These are phyloP conservation scores for Brienomyrus brachyistius DNA, from an alignment of 2,113 vertebrate genomes.

Conservation along the genomic window DNA sequence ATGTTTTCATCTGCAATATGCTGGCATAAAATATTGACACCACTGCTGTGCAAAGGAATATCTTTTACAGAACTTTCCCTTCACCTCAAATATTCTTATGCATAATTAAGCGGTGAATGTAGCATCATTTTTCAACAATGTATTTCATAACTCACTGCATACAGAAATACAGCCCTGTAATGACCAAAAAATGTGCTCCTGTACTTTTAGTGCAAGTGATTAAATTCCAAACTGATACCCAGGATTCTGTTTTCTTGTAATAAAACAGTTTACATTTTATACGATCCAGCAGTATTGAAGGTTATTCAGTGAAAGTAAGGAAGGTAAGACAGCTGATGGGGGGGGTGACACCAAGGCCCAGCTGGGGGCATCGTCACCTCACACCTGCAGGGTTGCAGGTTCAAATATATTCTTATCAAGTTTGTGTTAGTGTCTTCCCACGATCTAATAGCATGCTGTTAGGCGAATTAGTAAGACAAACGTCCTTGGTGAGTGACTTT, in stretches of 20 bases:
- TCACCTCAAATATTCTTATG: neutral
- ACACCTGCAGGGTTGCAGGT: neutral
- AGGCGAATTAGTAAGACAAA: neutral
- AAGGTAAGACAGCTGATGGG: neutral
- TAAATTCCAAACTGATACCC: neutral
- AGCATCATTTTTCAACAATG: neutral
- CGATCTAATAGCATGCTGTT: neutral
- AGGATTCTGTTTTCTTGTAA: neutral
- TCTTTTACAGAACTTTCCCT: neutral
- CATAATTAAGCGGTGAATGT: neutral
- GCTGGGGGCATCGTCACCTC: neutral
- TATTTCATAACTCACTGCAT: neutral
- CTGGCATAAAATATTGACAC: conserved; percentile 7
- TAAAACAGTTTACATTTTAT: neutral
- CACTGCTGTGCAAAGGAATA: neutral
- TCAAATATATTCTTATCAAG: neutral
- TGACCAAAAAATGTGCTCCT: neutral
- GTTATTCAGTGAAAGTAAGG: neutral
- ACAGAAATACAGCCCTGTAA: neutral
- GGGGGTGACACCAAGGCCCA: neutral
- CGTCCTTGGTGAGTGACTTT: neutral
- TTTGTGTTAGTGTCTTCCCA: conserved; percentile 1
- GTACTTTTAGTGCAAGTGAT: conserved; percentile 1
- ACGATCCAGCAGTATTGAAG: neutral
- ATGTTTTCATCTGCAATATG: conserved; percentile 12